Evolutionary conservation across 2,113 vertebrate species (phyloP), one percentile per base, ranked within the genome.

Genomic region (Sardina pilchardus): DNA sequence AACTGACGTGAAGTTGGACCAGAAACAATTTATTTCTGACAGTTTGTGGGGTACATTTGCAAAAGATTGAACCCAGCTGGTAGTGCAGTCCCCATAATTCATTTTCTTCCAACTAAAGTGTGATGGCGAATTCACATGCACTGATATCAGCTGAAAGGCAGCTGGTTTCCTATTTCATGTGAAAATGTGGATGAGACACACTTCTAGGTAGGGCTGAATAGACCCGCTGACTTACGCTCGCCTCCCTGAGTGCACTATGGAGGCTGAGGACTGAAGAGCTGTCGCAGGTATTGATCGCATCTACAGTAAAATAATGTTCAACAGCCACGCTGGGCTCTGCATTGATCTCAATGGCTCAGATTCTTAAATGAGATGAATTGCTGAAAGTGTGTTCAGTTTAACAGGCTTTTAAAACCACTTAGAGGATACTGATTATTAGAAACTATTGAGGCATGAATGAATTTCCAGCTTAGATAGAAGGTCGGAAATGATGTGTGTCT

Each of bases 351-450:
- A 12, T 14, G 30, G 9, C 30, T 78, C 71, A 14, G 71, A 30
- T 5, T 34, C 34, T 34, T 78, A 36, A 78, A 78, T 78, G 30
- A 78, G 71, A 78, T 78, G 14, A 78, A 78, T 78, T 78, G 71
- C 71, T 78, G 30, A 9, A 36, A 78, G 30, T 34, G 71, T 78
- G 14, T 78, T 78, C 30, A 78, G 26, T 78, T 36, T 14, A 34
- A 14, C 71, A 78, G 26, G 30, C 10, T 34, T 78, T 78, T 39
- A 39, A 78, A 78, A 78, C 71, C 14, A 19, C 34, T 36, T 78
- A 39, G 34, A 16, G 12, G 36, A 14, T 16, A 36, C 71, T 36
- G 30, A 78, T 78, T 36, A 36, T 78, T 78, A 78, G 71, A 78
- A 78, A 78, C 19, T 78, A 34, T 30, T 16, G 12, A 36, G 17